phyloP scores from a whole-genome alignment of 2,113 vertebrate species.

The Grantiella picta region DNA sequence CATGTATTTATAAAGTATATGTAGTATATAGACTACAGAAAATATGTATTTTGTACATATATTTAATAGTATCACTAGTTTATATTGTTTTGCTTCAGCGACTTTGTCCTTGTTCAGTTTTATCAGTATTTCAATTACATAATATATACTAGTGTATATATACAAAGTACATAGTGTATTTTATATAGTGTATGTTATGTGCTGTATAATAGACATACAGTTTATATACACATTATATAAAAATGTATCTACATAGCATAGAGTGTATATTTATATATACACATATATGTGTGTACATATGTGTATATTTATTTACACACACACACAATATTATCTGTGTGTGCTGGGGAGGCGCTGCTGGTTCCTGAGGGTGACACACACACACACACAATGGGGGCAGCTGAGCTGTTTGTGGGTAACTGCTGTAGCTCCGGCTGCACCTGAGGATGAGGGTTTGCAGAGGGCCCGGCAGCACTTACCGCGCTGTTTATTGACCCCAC shows the following conservation, averaged over 20 bases:
- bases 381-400: too few relatives aligned
- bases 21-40: neutral
- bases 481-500: too few relatives aligned
- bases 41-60: neutral
- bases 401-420: too few relatives aligned
- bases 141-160: too few relatives aligned
- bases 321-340: fast-evolving
- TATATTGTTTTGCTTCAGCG: neutral
- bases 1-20: neutral
- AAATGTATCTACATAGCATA: neutral
- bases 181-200: neutral
- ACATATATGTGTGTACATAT: neutral
- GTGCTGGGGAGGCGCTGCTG: neutral
- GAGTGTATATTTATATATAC: neutral
- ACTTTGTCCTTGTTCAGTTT: neutral
- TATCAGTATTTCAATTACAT: neutral
- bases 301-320: neutral
- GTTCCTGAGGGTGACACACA: too few relatives aligned
- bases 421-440: too few relatives aligned
- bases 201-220: neutral
- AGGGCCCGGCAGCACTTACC: too few relatives aligned
- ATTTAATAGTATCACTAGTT: neutral
- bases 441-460: too few relatives aligned
- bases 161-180: neutral
- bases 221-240: neutral